Evolutionary conservation across 2,797 vertebrate species (phyloP).

Genomic region (Petrocephalus schoutedeni): DNA sequence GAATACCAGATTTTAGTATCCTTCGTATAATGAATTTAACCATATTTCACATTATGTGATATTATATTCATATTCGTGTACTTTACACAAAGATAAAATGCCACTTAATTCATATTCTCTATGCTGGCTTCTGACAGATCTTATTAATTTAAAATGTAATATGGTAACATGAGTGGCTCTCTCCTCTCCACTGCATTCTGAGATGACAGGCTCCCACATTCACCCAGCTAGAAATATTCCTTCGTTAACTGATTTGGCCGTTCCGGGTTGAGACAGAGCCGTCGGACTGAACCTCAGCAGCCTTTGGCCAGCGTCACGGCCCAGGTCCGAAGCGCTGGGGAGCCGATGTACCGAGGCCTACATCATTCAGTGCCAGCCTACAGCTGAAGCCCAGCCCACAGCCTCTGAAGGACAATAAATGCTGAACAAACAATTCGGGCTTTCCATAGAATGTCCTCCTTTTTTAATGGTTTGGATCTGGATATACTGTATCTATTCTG

Average conservation of each 20-base stretch:
- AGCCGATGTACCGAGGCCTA: slow-evolving; percentile 83
- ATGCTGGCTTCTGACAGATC: slow-evolving; percentile 12
- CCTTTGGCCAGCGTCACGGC: slow-evolving; percentile 67
- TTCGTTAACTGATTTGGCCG: background rate
- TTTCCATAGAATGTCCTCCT: background rate
- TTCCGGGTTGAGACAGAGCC: slow-evolving; percentile 68
- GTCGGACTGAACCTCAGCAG: slow-evolving; percentile 65
- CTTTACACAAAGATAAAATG: slow-evolving; percentile 11
- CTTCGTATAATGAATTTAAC: background rate
- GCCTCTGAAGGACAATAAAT: slow-evolving; percentile 99
- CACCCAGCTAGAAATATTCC: background rate
- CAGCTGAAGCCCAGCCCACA: slow-evolving; percentile 98
- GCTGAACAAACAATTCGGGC: slow-evolving; percentile 97
- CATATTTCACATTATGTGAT: slow-evolving; percentile 4
- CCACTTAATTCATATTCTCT: background rate
- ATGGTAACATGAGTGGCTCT: slow-evolving; percentile 67
- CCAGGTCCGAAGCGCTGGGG: slow-evolving; percentile 45
- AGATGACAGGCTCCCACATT: background rate
- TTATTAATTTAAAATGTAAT: slow-evolving; percentile 9
- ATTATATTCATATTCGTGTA: background rate
- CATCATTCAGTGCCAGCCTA: slow-evolving; percentile 99
- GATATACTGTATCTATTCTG: background rate
- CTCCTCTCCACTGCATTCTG: slow-evolving; percentile 33
- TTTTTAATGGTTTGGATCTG: background rate
- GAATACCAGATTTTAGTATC: slow-evolving; percentile 21